Evolutionary conservation across 2,113 vertebrate genomes (phyloP).

Genomic region (Notechis scutatus): DNA sequence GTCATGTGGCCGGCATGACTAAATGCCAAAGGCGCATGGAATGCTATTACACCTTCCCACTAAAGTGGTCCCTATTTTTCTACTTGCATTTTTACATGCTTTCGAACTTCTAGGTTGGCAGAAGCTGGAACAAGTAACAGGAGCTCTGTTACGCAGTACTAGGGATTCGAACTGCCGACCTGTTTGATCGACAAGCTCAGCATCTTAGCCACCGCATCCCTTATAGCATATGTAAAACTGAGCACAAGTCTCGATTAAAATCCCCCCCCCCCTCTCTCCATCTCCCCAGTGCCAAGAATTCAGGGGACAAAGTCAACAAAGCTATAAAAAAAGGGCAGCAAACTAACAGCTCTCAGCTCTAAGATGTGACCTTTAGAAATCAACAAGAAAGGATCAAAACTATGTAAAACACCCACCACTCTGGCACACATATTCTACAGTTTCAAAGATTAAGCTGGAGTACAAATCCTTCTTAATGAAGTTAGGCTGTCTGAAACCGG

Average conservation of each 20-base stretch:
- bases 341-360: slow-evolving; percentile 55
- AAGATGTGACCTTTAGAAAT: slow-evolving; percentile 62
- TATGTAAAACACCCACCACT: slow-evolving; percentile 69
- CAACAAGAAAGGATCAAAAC: slow-evolving; percentile 67
- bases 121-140: too few relatives aligned
- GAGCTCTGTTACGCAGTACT: too few relatives aligned
- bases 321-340: slow-evolving; percentile 37
- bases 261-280: too few relatives aligned
- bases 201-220: too few relatives aligned
- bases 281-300: not conserved
- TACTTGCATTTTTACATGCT: too few relatives aligned
- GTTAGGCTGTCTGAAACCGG: slow-evolving; percentile 36
- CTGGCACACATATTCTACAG: slow-evolving; percentile 35
- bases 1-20: too few relatives aligned
- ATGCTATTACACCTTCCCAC: too few relatives aligned
- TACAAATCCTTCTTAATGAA: slow-evolving; percentile 59
- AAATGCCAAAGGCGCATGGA: too few relatives aligned
- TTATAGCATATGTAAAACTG: not conserved
- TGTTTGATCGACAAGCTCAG: too few relatives aligned
- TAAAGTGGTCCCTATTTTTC: too few relatives aligned
- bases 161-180: too few relatives aligned
- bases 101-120: too few relatives aligned
- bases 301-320: slow-evolving; percentile 31
- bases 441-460: slow-evolving; percentile 58
- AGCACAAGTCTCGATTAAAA: not conserved